phyloP scores from a whole-genome alignment of 2,797 vertebrate species.

The Coccyzus lansbergi region DNA sequence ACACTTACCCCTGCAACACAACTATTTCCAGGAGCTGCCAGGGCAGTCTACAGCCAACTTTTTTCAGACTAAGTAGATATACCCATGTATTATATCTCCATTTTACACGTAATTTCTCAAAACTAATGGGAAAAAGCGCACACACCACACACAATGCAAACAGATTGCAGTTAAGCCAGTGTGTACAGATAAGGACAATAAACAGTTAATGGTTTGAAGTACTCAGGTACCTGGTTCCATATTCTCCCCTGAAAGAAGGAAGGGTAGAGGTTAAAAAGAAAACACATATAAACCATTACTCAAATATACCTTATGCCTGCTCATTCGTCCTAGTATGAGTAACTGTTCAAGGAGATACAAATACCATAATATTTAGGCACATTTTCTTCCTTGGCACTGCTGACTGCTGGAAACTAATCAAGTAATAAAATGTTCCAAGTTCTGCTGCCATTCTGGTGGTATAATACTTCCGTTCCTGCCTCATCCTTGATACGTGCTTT shows the following conservation, averaged over 20 bases:
- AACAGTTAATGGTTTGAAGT: background rate
- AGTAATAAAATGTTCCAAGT: background rate
- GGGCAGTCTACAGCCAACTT: background rate
- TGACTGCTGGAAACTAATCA: constrained; percentile 17
- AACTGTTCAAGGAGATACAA: constrained; percentile 6
- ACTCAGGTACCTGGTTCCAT: background rate
- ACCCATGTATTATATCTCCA: background rate
- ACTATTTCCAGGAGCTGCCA: background rate
- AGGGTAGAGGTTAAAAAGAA: background rate
- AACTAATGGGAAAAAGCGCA: background rate
- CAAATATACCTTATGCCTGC: background rate
- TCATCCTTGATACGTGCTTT: background rate
- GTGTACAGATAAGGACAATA: background rate
- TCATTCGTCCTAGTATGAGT: background rate
- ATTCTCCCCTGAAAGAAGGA: background rate
- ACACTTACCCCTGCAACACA: accelerated
- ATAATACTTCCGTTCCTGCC: background rate
- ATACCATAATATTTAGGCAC: constrained; percentile 20
- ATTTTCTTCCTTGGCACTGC: constrained; percentile 22
- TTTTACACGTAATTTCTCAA: background rate
- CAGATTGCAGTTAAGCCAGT: background rate
- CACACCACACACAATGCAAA: background rate
- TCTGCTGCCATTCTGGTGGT: background rate
- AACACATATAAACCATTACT: background rate
- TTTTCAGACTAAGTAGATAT: background rate